Conservation (phyloP, 2,113 vertebrate genomes). For the Mustelus asterias region DNA sequence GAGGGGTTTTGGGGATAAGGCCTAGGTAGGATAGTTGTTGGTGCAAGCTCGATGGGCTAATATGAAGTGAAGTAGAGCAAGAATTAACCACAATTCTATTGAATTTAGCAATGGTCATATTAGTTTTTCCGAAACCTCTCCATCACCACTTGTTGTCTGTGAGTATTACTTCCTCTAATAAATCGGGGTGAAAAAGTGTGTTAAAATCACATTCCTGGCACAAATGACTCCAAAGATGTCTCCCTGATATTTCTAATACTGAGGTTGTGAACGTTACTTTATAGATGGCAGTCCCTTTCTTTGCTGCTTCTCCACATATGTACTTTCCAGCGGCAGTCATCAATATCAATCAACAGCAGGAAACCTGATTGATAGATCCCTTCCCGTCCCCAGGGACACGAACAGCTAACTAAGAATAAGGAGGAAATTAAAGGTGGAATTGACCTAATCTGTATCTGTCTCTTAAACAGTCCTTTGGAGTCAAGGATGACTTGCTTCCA, state of each 20-base stretch:
- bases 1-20: no score
- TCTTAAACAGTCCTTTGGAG: no score
- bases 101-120: not conserved
- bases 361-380: not conserved
- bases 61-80: not conserved
- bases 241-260: no score
- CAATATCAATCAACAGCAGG: not conserved
- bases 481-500: no score
- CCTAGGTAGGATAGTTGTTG: no score
- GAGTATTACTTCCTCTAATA: not conserved
- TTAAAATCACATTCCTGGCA: not conserved
- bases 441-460: not conserved
- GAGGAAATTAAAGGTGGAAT: not conserved
- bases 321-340: not conserved
- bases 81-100: not conserved
- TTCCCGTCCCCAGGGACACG: not conserved
- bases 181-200: not conserved
- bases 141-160: not conserved
- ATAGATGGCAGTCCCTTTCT: no score
- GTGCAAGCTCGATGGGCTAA: no score
- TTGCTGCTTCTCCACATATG: not conserved
- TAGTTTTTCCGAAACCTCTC: not conserved
- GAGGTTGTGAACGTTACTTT: not conserved
- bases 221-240: not conserved
- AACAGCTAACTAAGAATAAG: not conserved